Conservation (phyloP, 2,113 vertebrate genomes). For the Chaetops frenatus region DNA sequence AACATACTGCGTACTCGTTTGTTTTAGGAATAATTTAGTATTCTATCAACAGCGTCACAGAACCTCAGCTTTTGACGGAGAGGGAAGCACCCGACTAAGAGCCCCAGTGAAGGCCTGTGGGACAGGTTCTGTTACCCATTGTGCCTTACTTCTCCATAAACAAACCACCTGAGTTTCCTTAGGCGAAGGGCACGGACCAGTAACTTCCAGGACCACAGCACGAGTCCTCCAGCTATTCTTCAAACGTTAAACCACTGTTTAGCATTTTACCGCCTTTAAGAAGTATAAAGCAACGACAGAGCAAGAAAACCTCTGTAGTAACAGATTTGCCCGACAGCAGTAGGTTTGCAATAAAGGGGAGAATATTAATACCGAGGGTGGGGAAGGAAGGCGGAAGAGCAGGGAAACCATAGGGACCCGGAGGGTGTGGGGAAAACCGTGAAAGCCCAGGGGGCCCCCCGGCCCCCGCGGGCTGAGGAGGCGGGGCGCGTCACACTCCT, state of each 20-base stretch:
- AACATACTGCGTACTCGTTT: fast-evolving
- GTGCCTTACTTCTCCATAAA: background rate
- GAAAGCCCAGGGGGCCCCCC: background rate
- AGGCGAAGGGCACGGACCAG: background rate
- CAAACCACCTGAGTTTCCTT: background rate
- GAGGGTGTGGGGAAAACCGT: fast-evolving
- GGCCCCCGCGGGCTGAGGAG: fast-evolving
- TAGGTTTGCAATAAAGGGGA: fast-evolving
- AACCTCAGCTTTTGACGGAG: background rate
- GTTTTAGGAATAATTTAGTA: background rate
- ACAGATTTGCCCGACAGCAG: fast-evolving
- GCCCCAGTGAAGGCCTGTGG: no score
- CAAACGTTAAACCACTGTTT: background rate
- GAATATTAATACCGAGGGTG: fast-evolving
- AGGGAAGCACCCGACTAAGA: background rate
- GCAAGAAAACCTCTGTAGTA: background rate
- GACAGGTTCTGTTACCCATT: background rate
- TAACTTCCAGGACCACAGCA: background rate
- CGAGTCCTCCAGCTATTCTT: background rate
- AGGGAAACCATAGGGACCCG: fast-evolving
- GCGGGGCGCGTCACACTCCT: fast-evolving
- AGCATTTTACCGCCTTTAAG: background rate
- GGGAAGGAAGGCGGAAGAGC: background rate
- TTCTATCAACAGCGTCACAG: fast-evolving
- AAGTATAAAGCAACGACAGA: fast-evolving